These are phyloP conservation scores for Drosophila melanosoma DNA, from an alignment of 2,888 invertebrate genomes.

Conservation along the genomic window DNA sequence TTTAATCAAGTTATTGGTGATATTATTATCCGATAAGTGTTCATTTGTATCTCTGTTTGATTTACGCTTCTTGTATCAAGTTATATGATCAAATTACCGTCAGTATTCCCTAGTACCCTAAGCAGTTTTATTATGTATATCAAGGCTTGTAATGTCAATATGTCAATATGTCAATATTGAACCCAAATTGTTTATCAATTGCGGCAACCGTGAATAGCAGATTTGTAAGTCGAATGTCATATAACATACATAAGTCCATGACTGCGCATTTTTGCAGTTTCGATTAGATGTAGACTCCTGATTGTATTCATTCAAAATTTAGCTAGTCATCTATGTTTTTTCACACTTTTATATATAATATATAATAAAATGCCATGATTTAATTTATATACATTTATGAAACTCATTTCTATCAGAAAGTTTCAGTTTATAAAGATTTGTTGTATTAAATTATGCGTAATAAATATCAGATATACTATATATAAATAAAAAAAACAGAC, in stretches of 20 bases:
- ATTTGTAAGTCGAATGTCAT: slow-evolving; percentile 15
- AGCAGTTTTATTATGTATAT: slow-evolving; percentile 10
- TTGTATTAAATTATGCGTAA: background rate
- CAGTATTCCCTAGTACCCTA: slow-evolving; percentile 20
- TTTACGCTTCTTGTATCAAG: background rate
- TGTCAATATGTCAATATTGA: slow-evolving; percentile 19
- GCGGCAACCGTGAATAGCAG: slow-evolving; percentile 30
- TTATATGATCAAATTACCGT: background rate
- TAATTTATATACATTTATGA: background rate
- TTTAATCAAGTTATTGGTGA: slow-evolving; percentile 1
- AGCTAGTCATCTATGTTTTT: background rate
- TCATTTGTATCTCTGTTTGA: background rate
- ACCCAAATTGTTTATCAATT: slow-evolving; percentile 45
- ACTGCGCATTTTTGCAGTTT: slow-evolving; percentile 18
- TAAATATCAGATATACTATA: background rate
- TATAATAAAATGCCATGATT: background rate
- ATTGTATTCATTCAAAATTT: slow-evolving; percentile 27
- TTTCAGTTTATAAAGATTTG: background rate
- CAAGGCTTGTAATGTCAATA: slow-evolving; percentile 7
- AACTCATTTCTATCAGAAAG: background rate
- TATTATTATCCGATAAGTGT: background rate
- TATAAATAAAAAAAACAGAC: background rate
- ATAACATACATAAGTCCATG: slow-evolving; percentile 23
- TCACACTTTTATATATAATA: background rate
- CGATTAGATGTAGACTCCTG: slow-evolving; percentile 47